phyloP scores from a whole-genome alignment of 37 sponge, comb jelly and placozoan species.

The Petrosia ficiformis region DNA sequence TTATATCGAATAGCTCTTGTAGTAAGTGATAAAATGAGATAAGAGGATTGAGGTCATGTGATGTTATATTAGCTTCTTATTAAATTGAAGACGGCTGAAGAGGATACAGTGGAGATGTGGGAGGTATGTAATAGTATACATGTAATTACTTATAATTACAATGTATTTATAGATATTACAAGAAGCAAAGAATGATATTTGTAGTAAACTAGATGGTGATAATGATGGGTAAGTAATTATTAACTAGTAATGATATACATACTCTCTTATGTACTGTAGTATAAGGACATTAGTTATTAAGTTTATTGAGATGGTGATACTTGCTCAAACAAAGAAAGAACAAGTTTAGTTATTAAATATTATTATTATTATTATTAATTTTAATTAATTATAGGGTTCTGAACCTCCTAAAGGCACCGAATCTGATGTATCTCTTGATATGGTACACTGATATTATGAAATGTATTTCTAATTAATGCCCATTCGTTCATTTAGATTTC shows the following conservation, averaged over 20 bases:
- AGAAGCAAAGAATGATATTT: slow-evolving; percentile 43
- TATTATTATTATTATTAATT: not conserved
- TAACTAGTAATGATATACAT: not conserved
- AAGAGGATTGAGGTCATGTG: not conserved
- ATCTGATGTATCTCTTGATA: slow-evolving; percentile 45
- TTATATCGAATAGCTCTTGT: slow-evolving; percentile 59
- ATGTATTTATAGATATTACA: slow-evolving; percentile 29
- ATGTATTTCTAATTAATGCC: not conserved
- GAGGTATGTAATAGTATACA: slow-evolving; percentile 31
- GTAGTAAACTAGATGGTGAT: slow-evolving; percentile 35
- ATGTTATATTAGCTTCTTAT: slow-evolving; percentile 18
- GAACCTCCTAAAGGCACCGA: slow-evolving; percentile 34
- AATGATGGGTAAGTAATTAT: slow-evolving; percentile 66
- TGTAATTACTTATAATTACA: not conserved
- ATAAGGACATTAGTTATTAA: slow-evolving; percentile 65
- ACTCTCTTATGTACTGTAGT: slow-evolving; percentile 18
- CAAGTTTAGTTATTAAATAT: slow-evolving; percentile 23
- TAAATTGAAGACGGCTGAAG: slow-evolving; percentile 18
- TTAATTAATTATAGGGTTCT: slow-evolving; percentile 24
- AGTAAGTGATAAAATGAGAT: slow-evolving; percentile 29
- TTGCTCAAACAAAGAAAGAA: slow-evolving; percentile 67
- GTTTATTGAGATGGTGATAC: slow-evolving; percentile 67
- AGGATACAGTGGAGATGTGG: slow-evolving; percentile 67
- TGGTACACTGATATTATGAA: slow-evolving; percentile 28
- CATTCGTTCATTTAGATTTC: slow-evolving; percentile 41